A percentile compares a stretch with the other conserved stretches of the same genome.
Conservation (phyloP, 1,140 invertebrate species). For the Drosophila orosa region DNA sequence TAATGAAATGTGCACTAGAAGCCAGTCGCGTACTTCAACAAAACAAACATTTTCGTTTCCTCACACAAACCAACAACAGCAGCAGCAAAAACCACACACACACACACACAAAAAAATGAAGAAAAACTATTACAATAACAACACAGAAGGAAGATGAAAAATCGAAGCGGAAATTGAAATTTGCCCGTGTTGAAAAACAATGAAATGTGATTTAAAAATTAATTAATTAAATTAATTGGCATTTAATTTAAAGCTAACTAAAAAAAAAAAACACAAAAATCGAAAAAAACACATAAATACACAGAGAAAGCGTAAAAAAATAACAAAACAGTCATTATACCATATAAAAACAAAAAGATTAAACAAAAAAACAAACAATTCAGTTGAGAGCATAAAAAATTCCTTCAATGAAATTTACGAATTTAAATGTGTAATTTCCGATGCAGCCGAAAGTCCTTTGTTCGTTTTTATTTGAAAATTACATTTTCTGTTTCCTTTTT, state of each 20-base stretch:
- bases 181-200: slow-evolving; percentile 82
- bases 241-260: slow-evolving; percentile 76
- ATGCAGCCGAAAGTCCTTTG: slow-evolving; percentile 45
- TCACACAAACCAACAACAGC: slow-evolving; percentile 62
- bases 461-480: slow-evolving; percentile 55
- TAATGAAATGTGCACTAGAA: slow-evolving; percentile 72
- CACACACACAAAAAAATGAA: neutral
- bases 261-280: slow-evolving; percentile 42
- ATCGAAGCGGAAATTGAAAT: slow-evolving; percentile 68
- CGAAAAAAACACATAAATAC: slow-evolving; percentile 22
- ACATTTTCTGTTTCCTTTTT: slow-evolving; percentile 18
- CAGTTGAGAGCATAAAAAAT: slow-evolving; percentile 73
- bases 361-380: slow-evolving; percentile 37
- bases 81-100: slow-evolving; percentile 39
- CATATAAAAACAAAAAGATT: slow-evolving; percentile 56
- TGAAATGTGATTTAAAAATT: slow-evolving; percentile 84
- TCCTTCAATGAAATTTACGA: slow-evolving; percentile 82
- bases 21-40: slow-evolving; percentile 56
- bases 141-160: slow-evolving; percentile 55
- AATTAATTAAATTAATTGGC: slow-evolving; percentile 83
- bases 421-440: slow-evolving; percentile 77
- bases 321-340: slow-evolving; percentile 81
- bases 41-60: slow-evolving; percentile 73
- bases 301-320: slow-evolving; percentile 54
- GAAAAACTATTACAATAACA: slow-evolving; percentile 58